Evolutionary conservation across 2,797 vertebrate species (phyloP), one percentile per base, ranked within the genome.

Genomic region (Gymnopithys bicolor): DNA sequence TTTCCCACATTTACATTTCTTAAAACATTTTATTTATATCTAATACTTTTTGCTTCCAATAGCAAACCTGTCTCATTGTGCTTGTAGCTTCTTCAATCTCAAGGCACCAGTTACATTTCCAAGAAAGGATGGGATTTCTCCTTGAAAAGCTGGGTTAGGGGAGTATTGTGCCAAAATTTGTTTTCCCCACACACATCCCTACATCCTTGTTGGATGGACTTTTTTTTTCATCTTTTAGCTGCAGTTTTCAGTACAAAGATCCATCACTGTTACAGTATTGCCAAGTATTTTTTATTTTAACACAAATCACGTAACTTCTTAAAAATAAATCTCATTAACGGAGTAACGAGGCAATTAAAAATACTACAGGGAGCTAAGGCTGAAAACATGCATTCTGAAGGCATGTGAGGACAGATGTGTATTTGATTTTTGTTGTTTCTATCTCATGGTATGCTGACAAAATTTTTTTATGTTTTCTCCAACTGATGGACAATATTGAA

Each of bases 1-100:
- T 95, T 95, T 96, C 89, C 94, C 89, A 93, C 70, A 93, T 97
- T 95, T 95, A 79, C 87, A 89, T 93, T 94, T 69, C 51, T 91
- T 92, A 51, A n/a, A 91, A 51, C 33, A 45, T 80, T 94, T 94
- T 84, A 87, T 92, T 95, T 95, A 8, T 94, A 77, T 82, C 68
- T 76, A 60, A 58, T 87, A 43, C 30, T 46, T 86, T 59, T 76
- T 79, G 8, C 37, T 93, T 64, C 41, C 56, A 84, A 58, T 73
- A 91, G 56, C 70, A 90, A 79, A 82, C 33, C 43, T 12, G 10
- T 81, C 67, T 79, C 9, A 0, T 66, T 60, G 37, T 84, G 19
- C 60, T 80, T 30, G 46, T 75, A 75, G 62, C 53, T 90, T 64
- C 48, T 84, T 89, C 14, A 0, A 18, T 70, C 55, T 84, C 58